Conservation (phyloP, 2,797 vertebrate species). For the Premnoplex brunnescens region DNA sequence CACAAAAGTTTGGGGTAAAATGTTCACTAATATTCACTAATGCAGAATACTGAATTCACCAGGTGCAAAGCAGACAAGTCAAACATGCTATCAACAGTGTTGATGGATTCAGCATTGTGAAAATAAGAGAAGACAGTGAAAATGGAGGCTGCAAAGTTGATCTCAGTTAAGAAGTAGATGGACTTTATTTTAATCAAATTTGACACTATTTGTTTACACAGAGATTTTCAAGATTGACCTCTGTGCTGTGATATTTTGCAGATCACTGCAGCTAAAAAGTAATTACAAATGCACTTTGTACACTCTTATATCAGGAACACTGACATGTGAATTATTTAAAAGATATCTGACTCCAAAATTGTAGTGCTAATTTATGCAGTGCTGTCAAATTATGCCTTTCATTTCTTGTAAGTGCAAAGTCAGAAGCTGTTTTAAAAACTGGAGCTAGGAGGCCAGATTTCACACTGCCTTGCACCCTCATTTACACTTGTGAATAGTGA, state of each 20-base stretch:
- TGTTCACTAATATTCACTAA: neutral
- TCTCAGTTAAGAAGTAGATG: neutral
- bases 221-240: constrained; percentile 10
- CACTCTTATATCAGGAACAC: constrained; percentile 41
- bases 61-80: neutral
- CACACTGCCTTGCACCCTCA: constrained; percentile 63
- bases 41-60: neutral
- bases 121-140: neutral
- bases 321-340: constrained; percentile 65
- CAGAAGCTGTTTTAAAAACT: constrained; percentile 63
- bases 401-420: constrained; percentile 58
- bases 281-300: constrained; percentile 50
- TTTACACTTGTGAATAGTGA: constrained; percentile 61
- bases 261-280: constrained; percentile 39
- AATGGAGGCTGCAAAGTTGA: neutral
- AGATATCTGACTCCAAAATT: constrained; percentile 61
- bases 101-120: neutral
- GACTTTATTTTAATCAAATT: constrained; percentile 23
- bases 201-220: constrained; percentile 20
- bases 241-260: constrained; percentile 21
- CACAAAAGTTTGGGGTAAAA: neutral
- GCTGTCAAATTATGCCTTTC: constrained; percentile 62
- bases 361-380: constrained; percentile 62
- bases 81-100: neutral
- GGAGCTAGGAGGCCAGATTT: constrained; percentile 56